Base-by-base conservation (phyloP, 2,888 invertebrate species). In the Platypus cylindrus region DNA sequence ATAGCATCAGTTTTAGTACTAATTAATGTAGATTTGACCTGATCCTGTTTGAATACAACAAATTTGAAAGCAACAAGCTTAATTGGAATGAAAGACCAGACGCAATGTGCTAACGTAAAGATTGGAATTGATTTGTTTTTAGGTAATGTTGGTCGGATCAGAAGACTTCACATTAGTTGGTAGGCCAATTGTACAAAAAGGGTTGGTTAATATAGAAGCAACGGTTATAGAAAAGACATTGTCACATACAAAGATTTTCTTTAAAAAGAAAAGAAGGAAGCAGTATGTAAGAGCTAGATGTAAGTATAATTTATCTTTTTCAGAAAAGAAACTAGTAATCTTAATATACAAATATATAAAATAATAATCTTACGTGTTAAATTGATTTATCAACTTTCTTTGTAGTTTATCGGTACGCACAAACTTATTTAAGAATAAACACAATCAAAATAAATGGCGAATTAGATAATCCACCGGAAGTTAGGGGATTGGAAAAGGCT, bases 191-290 rank as follows among this genome's bases (percentile, higher is more conserved):
- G 66, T 91, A 2, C 78, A 82, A 49, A 66, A 70, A 11, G 81
- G 78, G 9, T 58, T 85, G 28, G 79, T 84, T 0, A 65, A 71
- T 45, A 71, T 91, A 0, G 74, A 78, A 39, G 90, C 84, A 0
- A 87, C 86, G 13, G 70, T 89, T 0, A 75, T 89, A 31, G 86
- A 87, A 36, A 87, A 87, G 59, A 80, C 80, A 0, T 62, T 87
- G 8, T 80, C 83, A 0, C 80, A 84, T 51, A 84, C 82, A 2
- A 78, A 78, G 59, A 78, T 80, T 17, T 70, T 76, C 52, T 86
- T 85, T 50, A 73, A 73, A 40, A 78, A 82, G 59, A 79, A 73
- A 49, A 67, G 74, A 46, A 75, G 83, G 63, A 83, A 85, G 63
- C 83, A 85, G 49, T 84, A 65, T 50, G 73, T 72, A 63, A 71